A percentile compares a stretch with the other conserved stretches of the same genome.
Evolutionary conservation across 1,140 invertebrate species (phyloP).

Genomic region (Apocrypta bakeri): DNA sequence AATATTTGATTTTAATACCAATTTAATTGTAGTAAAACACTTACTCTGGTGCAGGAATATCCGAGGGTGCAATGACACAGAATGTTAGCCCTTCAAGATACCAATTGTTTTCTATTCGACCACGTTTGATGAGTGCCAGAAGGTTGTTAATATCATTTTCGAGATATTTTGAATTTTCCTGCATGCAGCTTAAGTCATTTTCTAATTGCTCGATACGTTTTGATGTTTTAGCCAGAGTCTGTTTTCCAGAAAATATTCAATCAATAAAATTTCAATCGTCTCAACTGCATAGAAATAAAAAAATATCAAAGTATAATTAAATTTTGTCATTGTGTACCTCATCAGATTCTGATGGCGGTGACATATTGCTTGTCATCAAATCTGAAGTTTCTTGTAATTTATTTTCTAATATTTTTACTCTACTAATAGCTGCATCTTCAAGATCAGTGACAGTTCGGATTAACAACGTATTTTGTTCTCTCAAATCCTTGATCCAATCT

Average conservation of each 20-base stretch:
- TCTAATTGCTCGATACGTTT: constrained; percentile 62
- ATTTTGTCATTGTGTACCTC: constrained; percentile 55
- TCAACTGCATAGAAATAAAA: not conserved
- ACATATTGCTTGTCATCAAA: constrained; percentile 63
- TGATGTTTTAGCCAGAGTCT: constrained; percentile 64
- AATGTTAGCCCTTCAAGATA: constrained; percentile 66
- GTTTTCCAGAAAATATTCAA: constrained; percentile 35
- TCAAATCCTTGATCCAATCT: constrained; percentile 76
- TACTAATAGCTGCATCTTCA: constrained; percentile 74
- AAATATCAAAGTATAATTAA: not conserved
- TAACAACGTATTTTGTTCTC: constrained; percentile 77
- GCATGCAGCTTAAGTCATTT: constrained; percentile 58
- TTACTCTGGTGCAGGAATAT: constrained; percentile 66
- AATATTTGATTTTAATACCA: not conserved
- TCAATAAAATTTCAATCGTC: not conserved
- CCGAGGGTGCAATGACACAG: constrained; percentile 60
- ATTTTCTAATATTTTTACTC: constrained; percentile 75
- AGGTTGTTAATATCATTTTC: constrained; percentile 68
- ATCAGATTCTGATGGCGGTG: constrained; percentile 60
- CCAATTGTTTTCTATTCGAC: constrained; percentile 65
- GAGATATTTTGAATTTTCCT: constrained; percentile 64
- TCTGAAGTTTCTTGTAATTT: constrained; percentile 70
- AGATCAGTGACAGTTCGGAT: constrained; percentile 75
- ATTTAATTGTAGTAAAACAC: constrained; percentile 33
- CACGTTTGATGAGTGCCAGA: constrained; percentile 67